Evolutionary conservation across 2,888 invertebrate genomes (phyloP).

Genomic region (Halictus quadricinctus): DNA sequence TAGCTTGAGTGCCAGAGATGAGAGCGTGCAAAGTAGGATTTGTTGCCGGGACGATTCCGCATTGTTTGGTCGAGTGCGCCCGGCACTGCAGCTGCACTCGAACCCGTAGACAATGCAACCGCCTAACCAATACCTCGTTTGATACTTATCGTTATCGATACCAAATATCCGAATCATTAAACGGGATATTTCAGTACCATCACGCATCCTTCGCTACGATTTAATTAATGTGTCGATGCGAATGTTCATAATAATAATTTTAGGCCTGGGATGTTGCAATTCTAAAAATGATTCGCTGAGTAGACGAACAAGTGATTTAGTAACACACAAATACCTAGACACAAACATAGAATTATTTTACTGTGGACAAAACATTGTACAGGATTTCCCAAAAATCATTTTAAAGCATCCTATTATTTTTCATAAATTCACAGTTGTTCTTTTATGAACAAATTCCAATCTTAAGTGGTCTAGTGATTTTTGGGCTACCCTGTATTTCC

Average conservation of each 20-base stretch:
- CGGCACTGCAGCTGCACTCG: conserved; percentile 33
- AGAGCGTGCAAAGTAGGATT: conserved; percentile 52
- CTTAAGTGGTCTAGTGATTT: too few species aligned
- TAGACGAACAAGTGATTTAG: too few species aligned
- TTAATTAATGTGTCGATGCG: not conserved
- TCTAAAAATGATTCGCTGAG: too few species aligned
- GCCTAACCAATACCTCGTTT: conserved; percentile 41
- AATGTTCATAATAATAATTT: not conserved
- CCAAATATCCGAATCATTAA: not conserved
- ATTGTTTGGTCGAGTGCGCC: conserved; percentile 56
- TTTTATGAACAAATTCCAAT: too few species aligned
- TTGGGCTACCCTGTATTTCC: too few species aligned
- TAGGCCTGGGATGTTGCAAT: too few species aligned
- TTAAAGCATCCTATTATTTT: too few species aligned
- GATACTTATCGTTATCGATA: conserved; percentile 34
- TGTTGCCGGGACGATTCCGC: conserved; percentile 41
- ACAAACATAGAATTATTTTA: too few species aligned
- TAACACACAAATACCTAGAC: too few species aligned
- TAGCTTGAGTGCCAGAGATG: conserved; percentile 51
- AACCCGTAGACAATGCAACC: conserved; percentile 27
- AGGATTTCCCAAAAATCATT: too few species aligned
- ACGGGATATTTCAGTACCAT: not conserved
- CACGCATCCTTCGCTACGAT: not conserved
- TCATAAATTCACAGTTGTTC: too few species aligned
- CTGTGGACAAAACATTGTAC: too few species aligned